Evolutionary conservation across 1,140 invertebrate species (phyloP), one percentile per base, ranked within the genome.

Genomic region (Drosophila aff.): DNA sequence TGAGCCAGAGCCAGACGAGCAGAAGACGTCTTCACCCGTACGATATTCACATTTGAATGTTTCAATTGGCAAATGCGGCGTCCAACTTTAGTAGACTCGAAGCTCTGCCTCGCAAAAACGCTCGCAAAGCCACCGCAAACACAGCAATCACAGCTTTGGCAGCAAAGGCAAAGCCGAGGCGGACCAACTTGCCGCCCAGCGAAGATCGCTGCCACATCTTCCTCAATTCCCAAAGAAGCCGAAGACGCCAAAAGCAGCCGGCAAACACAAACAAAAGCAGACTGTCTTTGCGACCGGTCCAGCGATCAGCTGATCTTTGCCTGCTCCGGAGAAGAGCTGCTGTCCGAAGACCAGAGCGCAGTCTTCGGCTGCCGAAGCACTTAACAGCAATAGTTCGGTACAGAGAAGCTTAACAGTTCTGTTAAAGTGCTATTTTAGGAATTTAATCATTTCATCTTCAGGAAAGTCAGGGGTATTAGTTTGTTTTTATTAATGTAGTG

Each of bases 1-100:
- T 76, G 67, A 80, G 71, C 61, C 82, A 79, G 76, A 79, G 76
- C 76, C 76, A 79, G 76, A 79, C 84, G 85, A 84, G 79, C 81
- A 87, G 83, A 91, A 91, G 82, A 92, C 91, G 91, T 92, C 91
- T 92, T 92, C 81, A 91, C 91, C 79, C 91, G 91, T 89, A 86
- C 91, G 91, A 82, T 91, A 92, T 87, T 92, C 91, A 92, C 87
- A 92, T 92, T 91, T 92, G 91, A 92, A 92, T 92, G 91, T 84
- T 92, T 92, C 90, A 83, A 86, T 92, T 92, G 90, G 82, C 90
- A 92, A 90, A 90, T 80, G 85, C 79, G 82, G 91, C 82, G 68
- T 87, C 90, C 82, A 92, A 84, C 90, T 92, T 92, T 92, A 92
- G 84, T 92, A 91, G 76, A 87, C 78, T 79, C 62, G 75, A 59